Conservation (phyloP, 2,113 vertebrate genomes). For the Zosterops hypoxanthus region DNA sequence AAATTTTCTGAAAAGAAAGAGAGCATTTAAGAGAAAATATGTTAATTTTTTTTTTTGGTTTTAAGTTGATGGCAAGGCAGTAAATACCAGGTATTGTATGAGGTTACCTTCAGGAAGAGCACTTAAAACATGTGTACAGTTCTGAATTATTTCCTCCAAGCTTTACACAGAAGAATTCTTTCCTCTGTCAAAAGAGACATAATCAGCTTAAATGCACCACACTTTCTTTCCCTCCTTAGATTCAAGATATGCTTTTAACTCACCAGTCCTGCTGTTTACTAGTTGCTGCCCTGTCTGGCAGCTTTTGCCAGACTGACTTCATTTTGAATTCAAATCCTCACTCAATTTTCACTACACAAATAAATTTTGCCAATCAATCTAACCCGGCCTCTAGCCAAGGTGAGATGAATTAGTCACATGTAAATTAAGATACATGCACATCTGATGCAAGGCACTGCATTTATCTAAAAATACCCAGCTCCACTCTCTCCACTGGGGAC, state of each 20-base stretch:
- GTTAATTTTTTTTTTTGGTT: background rate
- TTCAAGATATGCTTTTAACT: background rate
- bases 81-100: background rate
- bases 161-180: background rate
- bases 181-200: background rate
- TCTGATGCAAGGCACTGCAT: background rate
- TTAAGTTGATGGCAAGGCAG: background rate
- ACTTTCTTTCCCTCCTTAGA: background rate
- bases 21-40: background rate
- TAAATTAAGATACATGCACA: background rate
- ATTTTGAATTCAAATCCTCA: background rate
- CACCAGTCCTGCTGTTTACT: background rate
- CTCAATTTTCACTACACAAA: background rate
- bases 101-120: background rate
- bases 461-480: background rate
- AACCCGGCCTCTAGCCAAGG: background rate
- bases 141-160: background rate
- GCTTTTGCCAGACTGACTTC: background rate
- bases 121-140: background rate
- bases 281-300: background rate
- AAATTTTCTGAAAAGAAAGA: background rate
- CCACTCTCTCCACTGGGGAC: background rate
- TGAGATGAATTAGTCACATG: background rate
- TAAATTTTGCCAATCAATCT: background rate
- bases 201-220: background rate